Evolutionary conservation across 2,888 invertebrate genomes (phyloP).

Genomic region (Pandemis cinnamomeana): DNA sequence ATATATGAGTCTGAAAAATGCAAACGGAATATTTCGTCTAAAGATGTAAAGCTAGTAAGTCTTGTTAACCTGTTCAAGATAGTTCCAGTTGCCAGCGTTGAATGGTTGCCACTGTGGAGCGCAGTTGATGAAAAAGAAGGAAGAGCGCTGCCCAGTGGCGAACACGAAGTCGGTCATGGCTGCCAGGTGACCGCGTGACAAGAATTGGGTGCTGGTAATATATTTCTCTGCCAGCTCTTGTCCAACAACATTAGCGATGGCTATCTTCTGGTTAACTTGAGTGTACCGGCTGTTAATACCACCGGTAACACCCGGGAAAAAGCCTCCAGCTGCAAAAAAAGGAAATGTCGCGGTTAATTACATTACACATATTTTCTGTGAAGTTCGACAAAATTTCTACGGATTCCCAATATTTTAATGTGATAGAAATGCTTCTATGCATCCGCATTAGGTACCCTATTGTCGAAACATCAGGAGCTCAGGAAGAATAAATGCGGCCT

Average conservation of each 20-base stretch:
- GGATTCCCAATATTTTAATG: no score
- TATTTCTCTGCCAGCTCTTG: constrained; percentile 72
- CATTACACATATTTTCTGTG: no score
- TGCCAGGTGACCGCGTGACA: constrained; percentile 86
- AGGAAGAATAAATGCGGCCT: no score
- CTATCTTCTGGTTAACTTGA: constrained; percentile 64
- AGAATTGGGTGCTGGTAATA: constrained; percentile 70
- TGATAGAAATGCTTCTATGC: no score
- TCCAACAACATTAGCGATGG: constrained; percentile 64
- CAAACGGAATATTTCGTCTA: background rate
- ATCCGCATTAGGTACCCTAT: no score
- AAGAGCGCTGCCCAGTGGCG: constrained; percentile 83
- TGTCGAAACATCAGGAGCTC: no score
- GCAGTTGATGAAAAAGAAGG: constrained; percentile 87
- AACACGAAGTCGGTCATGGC: constrained; percentile 86
- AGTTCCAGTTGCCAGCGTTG: constrained; percentile 86
- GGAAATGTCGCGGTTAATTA: no score
- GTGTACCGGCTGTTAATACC: constrained; percentile 70
- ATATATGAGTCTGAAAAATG: background rate
- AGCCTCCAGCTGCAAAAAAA: constrained; percentile 68
- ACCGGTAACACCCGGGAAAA: constrained; percentile 71
- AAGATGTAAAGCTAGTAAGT: background rate
- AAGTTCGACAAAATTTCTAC: no score
- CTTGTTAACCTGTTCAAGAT: constrained; percentile 68
- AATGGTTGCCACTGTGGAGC: constrained; percentile 88